A percentile compares a stretch with the other conserved stretches of the same genome.
These are phyloP conservation scores for Drosophila parthenogenetica DNA, from an alignment of 2,888 invertebrate species.

Conservation along the genomic window DNA sequence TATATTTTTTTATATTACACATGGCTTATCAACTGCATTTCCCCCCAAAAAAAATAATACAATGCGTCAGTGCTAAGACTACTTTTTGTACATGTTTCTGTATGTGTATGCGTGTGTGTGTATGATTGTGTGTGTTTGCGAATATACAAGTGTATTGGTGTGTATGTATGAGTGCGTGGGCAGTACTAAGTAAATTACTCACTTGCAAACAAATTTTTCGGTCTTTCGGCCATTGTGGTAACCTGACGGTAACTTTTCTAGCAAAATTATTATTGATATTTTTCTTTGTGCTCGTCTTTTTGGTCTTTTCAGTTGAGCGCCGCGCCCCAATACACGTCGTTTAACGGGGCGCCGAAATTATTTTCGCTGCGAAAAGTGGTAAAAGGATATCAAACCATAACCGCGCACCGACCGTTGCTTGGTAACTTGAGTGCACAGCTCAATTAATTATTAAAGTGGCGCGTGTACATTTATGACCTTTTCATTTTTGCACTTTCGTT, in stretches of 20 bases:
- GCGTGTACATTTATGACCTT: slow-evolving; percentile 56
- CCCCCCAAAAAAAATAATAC: slow-evolving; percentile 2
- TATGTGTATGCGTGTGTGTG: slow-evolving; percentile 25
- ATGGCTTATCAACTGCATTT: slow-evolving; percentile 62
- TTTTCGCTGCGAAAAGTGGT: slow-evolving; percentile 53
- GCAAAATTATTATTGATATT: slow-evolving; percentile 35
- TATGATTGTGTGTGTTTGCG: slow-evolving; percentile 5
- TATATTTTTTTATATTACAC: slow-evolving; percentile 28
- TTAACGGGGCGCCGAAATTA: slow-evolving; percentile 58
- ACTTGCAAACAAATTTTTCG: slow-evolving; percentile 84
- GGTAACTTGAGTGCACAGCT: slow-evolving; percentile 42
- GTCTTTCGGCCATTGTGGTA: slow-evolving; percentile 83
- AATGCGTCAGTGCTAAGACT: slow-evolving; percentile 61
- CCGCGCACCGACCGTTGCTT: slow-evolving; percentile 27
- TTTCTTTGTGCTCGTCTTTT: slow-evolving; percentile 37
- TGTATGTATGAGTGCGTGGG: slow-evolving; percentile 55
- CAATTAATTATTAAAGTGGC: slow-evolving; percentile 50
- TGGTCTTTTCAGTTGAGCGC: slow-evolving; percentile 65
- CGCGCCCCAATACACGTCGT: slow-evolving; percentile 76
- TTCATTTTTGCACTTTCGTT: slow-evolving; percentile 54
- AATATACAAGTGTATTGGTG: slow-evolving; percentile 7
- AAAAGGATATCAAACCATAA: slow-evolving; percentile 46
- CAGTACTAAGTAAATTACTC: slow-evolving; percentile 57
- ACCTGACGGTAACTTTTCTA: slow-evolving; percentile 14
- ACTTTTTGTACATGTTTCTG: slow-evolving; percentile 19